Percentiles rank a stretch among this genome's conserved stretches.
Conservation (phyloP, 2,888 invertebrate species). For the Crematogaster levior region DNA sequence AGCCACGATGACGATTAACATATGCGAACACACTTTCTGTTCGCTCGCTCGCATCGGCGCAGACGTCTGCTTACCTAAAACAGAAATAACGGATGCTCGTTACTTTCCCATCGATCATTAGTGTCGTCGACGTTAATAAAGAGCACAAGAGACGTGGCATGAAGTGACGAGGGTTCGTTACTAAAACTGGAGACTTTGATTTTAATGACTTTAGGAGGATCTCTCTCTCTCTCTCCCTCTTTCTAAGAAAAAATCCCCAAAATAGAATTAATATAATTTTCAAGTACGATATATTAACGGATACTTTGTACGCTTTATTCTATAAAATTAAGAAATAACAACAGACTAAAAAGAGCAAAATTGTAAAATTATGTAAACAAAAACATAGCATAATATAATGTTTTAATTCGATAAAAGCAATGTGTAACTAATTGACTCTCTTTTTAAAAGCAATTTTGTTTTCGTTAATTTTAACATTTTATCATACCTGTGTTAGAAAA, state of each 20-base stretch:
- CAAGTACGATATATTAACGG: constrained; percentile 1
- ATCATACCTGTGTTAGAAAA: constrained; percentile 18
- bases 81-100: constrained; percentile 76
- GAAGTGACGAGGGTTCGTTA: constrained; percentile 52
- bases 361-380: neutral
- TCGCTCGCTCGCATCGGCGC: constrained; percentile 38
- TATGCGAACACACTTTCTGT: constrained; percentile 15
- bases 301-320: neutral
- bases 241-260: neutral
- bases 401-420: neutral
- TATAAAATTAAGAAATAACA: neutral
- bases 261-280: constrained; percentile 36
- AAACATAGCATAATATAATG: neutral
- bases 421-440: constrained; percentile 13
- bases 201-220: constrained; percentile 26
- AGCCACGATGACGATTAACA: constrained; percentile 26
- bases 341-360: neutral
- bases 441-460: constrained; percentile 26
- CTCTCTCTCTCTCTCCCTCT: neutral
- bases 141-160: constrained; percentile 25
- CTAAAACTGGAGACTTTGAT: constrained; percentile 47
- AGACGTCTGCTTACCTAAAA: constrained; percentile 77
- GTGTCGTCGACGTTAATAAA: constrained; percentile 58
- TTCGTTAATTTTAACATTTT: constrained; percentile 38
- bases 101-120: constrained; percentile 66